Conservation (phyloP, 2,113 vertebrate species). For the Coracopsis vasa region DNA sequence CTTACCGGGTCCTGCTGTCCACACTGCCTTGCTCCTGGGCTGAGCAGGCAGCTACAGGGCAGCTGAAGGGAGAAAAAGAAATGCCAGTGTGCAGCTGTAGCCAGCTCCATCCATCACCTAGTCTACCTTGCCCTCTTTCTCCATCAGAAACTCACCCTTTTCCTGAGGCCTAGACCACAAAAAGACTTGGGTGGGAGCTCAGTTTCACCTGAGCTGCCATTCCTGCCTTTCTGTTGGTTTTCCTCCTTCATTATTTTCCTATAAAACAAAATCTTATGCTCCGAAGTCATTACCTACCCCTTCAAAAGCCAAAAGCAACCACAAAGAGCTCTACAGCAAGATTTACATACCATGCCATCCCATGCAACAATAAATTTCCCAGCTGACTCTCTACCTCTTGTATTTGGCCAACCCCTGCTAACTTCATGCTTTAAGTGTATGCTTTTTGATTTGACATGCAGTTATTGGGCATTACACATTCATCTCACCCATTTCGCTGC, state of each 20-base stretch:
- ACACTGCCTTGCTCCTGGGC: neutral
- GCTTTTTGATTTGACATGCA: neutral
- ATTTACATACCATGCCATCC: neutral
- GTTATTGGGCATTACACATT: slow-evolving; percentile 54
- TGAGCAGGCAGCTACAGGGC: neutral
- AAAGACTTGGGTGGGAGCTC: neutral
- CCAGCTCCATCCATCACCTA: neutral
- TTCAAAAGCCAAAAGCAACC: neutral
- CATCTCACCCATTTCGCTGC: neutral
- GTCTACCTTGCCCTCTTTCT: neutral
- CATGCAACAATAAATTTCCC: neutral
- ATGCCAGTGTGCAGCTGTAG: neutral
- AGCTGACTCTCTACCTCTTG: neutral
- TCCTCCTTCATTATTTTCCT: neutral
- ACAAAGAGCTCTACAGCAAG: neutral
- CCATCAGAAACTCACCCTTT: neutral
- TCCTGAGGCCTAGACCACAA: neutral
- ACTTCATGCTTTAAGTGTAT: neutral
- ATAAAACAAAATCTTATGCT: neutral
- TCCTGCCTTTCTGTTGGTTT: neutral
- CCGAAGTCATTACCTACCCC: neutral
- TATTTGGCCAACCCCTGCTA: neutral
- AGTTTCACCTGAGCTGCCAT: neutral
- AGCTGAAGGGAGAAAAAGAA: neutral
- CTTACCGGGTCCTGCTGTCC: fast-evolving